Base-by-base conservation (phyloP, 2,888 invertebrate genomes). In the Perizoma affinitatum region DNA sequence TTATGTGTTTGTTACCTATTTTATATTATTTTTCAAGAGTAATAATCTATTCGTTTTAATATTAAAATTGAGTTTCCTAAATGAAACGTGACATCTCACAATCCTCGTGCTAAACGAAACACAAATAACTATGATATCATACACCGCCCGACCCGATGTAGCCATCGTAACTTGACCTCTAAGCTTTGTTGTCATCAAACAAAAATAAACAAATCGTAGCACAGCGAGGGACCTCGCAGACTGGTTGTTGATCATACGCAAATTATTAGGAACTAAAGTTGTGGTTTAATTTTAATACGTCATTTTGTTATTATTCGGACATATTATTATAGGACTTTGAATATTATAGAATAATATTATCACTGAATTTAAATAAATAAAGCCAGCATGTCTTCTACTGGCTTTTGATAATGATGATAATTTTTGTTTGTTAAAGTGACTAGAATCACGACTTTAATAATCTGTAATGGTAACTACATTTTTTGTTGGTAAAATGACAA, bases 91-190 rank as follows among this genome's bases (percentile, higher is more conserved):
- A 59, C 58, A 51, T 54, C 53, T 61, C 53, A 38, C 51, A 22
- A 53, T 43, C 62, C 64, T 57, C 55, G 51, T 54, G 58, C 44
- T 47, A 38, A 38, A 38, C 38, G 38, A 38, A 61, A 69, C 71
- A 66, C 68, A 77, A 76, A 76, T 76, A 76, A 59, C 67, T 66
- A 78, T 78, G 78, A 78, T 71, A 72, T 77, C 78, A 78, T 70
- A 43, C 63, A 56, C 44, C 58, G 56, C 48, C 49, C 62, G 55
- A 54, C 51, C n/a, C 22, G 22, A 22, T 22, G 22, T 34, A 34
- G 55, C 75, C 68, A 70, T 47, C 35, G 40, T 59, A 59, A 36
- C 40, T 59, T 72, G 75, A 71, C 65, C 73, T 65, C 64, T 51
- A 42, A 53, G 58, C 56, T 57, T 63, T 56, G 63, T 58, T 50